These are phyloP conservation scores for Phyllopteryx taeniolatus DNA, from an alignment of 2,113 vertebrate genomes.

Conservation along the genomic window DNA sequence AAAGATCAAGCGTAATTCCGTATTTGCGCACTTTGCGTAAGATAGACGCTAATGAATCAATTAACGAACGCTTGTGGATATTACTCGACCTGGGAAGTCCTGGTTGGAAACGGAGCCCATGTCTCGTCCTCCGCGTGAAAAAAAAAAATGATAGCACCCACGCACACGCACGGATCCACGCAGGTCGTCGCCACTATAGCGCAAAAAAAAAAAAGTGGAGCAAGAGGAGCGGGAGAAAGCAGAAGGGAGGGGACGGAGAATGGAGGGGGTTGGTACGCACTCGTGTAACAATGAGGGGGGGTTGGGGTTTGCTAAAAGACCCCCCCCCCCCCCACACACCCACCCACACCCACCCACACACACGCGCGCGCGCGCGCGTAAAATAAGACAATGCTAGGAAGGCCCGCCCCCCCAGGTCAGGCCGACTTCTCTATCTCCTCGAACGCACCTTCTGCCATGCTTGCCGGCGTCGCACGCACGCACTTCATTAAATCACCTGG, in stretches of 20 bases:
- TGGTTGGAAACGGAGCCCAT: constrained; percentile 91
- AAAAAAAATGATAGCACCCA: constrained; percentile 55
- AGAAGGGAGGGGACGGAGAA: not conserved
- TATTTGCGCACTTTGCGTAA: not conserved
- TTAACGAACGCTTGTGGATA: not conserved
- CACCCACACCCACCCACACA: not conserved
- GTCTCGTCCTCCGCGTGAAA: constrained; percentile 61
- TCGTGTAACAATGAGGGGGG: constrained; percentile 3
- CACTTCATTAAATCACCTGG: no score
- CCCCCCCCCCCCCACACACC: not conserved
- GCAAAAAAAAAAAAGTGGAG: constrained; percentile 31
- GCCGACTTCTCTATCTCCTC: no score
- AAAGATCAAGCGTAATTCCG: not conserved
- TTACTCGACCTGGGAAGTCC: constrained; percentile 85
- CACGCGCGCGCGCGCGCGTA: not conserved
- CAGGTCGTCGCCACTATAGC: constrained; percentile 67
- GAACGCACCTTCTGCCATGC: no score
- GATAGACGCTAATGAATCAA: constrained; percentile 25
- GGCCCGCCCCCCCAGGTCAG: not conserved
- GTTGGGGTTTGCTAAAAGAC: not conserved
- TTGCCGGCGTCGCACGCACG: no score
- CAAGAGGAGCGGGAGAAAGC: not conserved
- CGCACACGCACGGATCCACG: constrained; percentile 42
- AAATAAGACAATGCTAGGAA: not conserved
- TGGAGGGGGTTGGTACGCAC: not conserved